Evolutionary conservation across 2,888 invertebrate species (phyloP), one percentile per base, ranked within the genome.

Genomic region (Drosophila hawaiiensis): DNA sequence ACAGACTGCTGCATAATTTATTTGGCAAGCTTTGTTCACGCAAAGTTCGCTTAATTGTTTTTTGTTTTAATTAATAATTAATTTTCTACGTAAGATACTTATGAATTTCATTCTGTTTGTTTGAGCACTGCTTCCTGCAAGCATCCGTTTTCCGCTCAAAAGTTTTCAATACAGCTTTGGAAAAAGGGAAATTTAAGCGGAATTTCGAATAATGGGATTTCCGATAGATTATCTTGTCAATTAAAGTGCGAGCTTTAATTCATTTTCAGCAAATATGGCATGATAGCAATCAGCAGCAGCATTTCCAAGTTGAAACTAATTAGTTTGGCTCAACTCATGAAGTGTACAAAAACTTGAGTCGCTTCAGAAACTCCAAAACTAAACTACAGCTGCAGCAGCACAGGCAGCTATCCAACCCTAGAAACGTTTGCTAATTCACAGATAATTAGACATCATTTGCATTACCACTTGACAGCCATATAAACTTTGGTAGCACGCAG

Each of bases 381-480:
- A 9, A 56, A 5, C 39, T 56, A 14, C 39, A n/a, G 5, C 28
- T 47, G 16, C 28, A 29, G 33, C 66, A 58, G 55, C 68, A 52
- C 55, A 47, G 64, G 58, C 65, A 70, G 16, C 47, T 22, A 43
- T 9, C 25, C 16, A 25, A 2, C 16, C 7, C 4, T 16, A 2
- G 16, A 25, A 25, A 50, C 73, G 76, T 76, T 84, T 81, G 71
- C 68, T 73, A 77, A 78, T 79, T 70, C 68, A 76, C 85, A 85
- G 84, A 81, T 85, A 87, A 87, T 88, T 88, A 84, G 77, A 80
- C 78, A 73, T 80, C 84, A 87, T 87, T 88, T 87, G 83, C 86
- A 88, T 83, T 79, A 66, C 66, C 76, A 83, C 76, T 66, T 72
- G 73, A 49, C 68, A 65, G 70, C 54, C 52, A 64, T 49, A 68